These are phyloP conservation scores for Aphis craccivora DNA, from an alignment of 1,140 invertebrate genomes.

Conservation along the genomic window DNA sequence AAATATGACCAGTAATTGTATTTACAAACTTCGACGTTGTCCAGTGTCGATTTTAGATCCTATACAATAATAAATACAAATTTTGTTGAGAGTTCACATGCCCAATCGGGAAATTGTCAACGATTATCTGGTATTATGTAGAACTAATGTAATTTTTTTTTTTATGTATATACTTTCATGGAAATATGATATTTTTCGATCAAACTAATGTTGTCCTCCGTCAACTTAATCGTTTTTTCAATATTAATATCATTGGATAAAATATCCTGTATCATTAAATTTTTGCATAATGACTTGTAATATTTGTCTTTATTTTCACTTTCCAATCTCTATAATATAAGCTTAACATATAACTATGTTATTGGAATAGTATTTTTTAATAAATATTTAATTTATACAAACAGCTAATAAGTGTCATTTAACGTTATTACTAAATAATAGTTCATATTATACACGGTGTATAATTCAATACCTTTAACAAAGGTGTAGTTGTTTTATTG, in stretches of 20 bases:
- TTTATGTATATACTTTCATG: not conserved
- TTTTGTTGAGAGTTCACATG: not conserved
- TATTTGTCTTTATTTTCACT: not conserved
- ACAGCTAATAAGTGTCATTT: too few species aligned
- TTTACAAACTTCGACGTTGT: not conserved
- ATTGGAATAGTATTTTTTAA: too few species aligned
- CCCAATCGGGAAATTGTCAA: not conserved
- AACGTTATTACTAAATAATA: too few species aligned
- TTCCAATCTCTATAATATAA: not conserved
- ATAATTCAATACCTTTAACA: not conserved
- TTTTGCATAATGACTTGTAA: not conserved
- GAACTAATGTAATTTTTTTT: not conserved
- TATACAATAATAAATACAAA: not conserved
- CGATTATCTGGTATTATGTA: rapidly evolving
- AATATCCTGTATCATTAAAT: not conserved
- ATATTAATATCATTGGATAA: not conserved
- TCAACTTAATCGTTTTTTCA: not conserved
- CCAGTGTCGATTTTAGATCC: not conserved
- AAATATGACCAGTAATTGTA: not conserved
- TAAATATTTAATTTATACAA: too few species aligned
- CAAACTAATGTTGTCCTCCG: not conserved
- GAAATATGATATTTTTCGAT: not conserved
- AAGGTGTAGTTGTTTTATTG: not conserved
- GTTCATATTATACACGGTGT: not conserved
- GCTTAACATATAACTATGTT: not conserved